Conservation (phyloP, 2,888 invertebrate species). For the Erebia palarica region DNA sequence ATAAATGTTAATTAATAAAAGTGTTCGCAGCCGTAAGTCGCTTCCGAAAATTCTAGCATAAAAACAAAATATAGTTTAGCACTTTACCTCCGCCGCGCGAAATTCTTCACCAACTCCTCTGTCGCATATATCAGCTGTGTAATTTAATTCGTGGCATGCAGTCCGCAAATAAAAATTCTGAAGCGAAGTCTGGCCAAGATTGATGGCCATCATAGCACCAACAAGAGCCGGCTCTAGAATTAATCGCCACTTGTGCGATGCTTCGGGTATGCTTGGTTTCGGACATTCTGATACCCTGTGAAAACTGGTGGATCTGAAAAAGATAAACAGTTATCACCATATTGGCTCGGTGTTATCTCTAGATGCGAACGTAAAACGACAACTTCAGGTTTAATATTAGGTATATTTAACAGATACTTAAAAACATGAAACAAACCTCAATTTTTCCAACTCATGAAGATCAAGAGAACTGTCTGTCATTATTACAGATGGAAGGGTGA, state of each 20-base stretch:
- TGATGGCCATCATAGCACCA: conserved; percentile 84
- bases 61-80: neutral
- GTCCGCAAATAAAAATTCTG: conserved; percentile 89
- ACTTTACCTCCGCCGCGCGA: conserved; percentile 61
- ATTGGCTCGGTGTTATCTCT: conserved; percentile 1
- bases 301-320: conserved; percentile 46
- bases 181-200: conserved; percentile 85
- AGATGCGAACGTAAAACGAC: neutral
- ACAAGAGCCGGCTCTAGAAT: conserved; percentile 88
- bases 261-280: conserved; percentile 31
- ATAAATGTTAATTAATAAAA: too few relatives aligned
- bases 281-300: conserved; percentile 43
- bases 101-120: conserved; percentile 75
- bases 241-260: conserved; percentile 66
- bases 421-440: conserved; percentile 55
- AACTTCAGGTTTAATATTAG: neutral
- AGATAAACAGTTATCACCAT: neutral
- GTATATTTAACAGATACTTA: neutral
- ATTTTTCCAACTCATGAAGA: conserved; percentile 66
- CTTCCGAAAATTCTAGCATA: too few relatives aligned
- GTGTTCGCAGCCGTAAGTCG: too few relatives aligned
- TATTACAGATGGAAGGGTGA: conserved; percentile 38
- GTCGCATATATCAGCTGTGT: conserved; percentile 84
- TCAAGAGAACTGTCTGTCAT: conserved; percentile 67
- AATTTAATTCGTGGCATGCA: conserved; percentile 86